These are phyloP conservation scores for Chelonus formosanus DNA, from an alignment of 2,888 invertebrate genomes.

Conservation along the genomic window DNA sequence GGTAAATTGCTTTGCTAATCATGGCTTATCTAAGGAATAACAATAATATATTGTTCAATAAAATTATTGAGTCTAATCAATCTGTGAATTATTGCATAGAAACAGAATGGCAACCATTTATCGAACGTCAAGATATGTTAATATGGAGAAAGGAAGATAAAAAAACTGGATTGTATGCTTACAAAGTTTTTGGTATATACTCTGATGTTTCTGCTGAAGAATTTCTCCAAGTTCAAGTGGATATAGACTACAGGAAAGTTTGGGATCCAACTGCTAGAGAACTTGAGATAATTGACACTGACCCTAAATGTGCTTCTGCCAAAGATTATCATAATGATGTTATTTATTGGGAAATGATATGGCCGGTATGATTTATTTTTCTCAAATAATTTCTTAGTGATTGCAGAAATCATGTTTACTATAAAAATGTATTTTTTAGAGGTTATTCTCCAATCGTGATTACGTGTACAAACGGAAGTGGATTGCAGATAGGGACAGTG, in stretches of 20 bases:
- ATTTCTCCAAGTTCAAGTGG: constrained; percentile 84
- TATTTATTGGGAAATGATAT: constrained; percentile 88
- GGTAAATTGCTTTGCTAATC: constrained; percentile 38
- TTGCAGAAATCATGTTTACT: constrained; percentile 11
- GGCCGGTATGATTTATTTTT: constrained; percentile 72
- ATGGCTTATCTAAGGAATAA: neutral
- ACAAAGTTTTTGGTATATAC: constrained; percentile 88
- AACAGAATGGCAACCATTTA: constrained; percentile 76
- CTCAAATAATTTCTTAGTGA: neutral
- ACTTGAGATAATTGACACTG: constrained; percentile 75
- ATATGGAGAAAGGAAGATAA: constrained; percentile 81
- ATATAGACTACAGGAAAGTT: constrained; percentile 77
- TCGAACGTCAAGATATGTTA: constrained; percentile 80
- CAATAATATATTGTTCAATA: neutral
- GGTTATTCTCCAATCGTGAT: constrained; percentile 84
- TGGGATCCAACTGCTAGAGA: constrained; percentile 84
- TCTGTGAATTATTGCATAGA: too few relatives aligned
- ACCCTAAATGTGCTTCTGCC: constrained; percentile 67
- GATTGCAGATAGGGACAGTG: constrained; percentile 68
- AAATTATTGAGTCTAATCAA: constrained; percentile 54
- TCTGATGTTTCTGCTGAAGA: constrained; percentile 80
- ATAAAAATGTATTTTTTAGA: constrained; percentile 66
- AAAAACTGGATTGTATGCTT: constrained; percentile 75
- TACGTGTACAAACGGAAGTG: constrained; percentile 79
- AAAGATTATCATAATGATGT: constrained; percentile 71